Conservation (phyloP, 30 jellyfish, hydroid and myxozoan species). For the Aurelia sp. region DNA sequence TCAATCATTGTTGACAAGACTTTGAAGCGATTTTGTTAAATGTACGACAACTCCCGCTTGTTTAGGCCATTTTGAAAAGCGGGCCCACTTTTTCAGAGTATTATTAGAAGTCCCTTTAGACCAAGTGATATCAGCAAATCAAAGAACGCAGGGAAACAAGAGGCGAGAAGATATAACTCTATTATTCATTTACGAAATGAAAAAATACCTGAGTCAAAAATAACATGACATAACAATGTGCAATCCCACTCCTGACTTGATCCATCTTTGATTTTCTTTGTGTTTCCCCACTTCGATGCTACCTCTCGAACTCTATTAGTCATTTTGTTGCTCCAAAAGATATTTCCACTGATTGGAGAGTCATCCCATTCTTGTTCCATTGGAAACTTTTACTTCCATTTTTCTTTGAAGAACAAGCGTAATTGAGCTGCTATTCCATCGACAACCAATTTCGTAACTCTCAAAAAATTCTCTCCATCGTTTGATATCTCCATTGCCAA, state of each 20-base stretch:
- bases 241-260: slow-evolving; percentile 28
- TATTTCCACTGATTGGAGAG: slow-evolving; percentile 17
- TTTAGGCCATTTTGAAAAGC: too few species aligned
- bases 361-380: slow-evolving; percentile 16
- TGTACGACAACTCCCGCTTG: too few species aligned
- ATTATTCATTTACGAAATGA: too few species aligned
- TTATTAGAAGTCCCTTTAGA: too few species aligned
- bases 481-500: slow-evolving; percentile 7
- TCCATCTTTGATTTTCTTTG: slow-evolving; percentile 6
- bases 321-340: neutral
- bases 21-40: too few species aligned
- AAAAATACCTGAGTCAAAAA: too few species aligned
- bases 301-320: neutral
- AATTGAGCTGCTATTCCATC: slow-evolving; percentile 11
- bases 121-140: too few species aligned
- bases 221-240: neutral
- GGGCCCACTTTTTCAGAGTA: too few species aligned
- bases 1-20: too few species aligned
- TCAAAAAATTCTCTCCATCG: slow-evolving; percentile 10
- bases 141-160: too few species aligned
- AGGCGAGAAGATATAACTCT: too few species aligned
- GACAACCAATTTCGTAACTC: slow-evolving; percentile 13
- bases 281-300: too few species aligned
- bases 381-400: neutral
- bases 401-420: slow-evolving; percentile 8